Percentiles rank a stretch among this genome's conserved stretches.
These are phyloP conservation scores for Alligator sinensis DNA, from an alignment of 2,113 vertebrate species.

Conservation along the genomic window DNA sequence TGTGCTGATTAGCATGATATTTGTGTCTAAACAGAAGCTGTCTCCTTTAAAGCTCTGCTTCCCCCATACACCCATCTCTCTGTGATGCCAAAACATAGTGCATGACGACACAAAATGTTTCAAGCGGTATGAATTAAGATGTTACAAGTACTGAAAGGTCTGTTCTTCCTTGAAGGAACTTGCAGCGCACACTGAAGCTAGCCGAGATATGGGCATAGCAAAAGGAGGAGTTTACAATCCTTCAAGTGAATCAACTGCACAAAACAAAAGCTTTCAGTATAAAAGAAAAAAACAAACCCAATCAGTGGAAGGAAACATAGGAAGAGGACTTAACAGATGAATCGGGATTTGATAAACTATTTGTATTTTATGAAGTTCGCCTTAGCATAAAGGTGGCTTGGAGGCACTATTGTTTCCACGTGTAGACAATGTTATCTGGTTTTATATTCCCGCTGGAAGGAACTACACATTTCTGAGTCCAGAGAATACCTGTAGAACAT, in stretches of 20 bases:
- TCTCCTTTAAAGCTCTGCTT: constrained; percentile 80
- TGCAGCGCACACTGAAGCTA: not conserved
- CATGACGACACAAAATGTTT: constrained; percentile 41
- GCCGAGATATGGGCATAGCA: not conserved
- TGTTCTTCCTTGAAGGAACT: not conserved
- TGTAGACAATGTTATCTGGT: not conserved
- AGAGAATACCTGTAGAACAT: constrained; percentile 63
- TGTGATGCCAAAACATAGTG: constrained; percentile 68
- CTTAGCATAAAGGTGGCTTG: constrained; percentile 16
- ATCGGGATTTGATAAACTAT: constrained; percentile 65
- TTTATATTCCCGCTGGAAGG: constrained; percentile 21
- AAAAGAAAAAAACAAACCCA: not conserved
- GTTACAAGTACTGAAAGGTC: not conserved
- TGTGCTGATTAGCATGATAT: constrained; percentile 87
- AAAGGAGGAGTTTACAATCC: not conserved
- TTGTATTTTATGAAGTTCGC: constrained; percentile 60
- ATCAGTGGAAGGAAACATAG: constrained; percentile 11
- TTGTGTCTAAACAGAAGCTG: constrained; percentile 88
- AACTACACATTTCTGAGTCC: not conserved
- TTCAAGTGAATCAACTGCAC: not conserved
- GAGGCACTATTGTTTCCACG: constrained; percentile 40
- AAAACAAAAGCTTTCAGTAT: no score
- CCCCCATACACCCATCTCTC: constrained; percentile 79
- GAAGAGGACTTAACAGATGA: constrained; percentile 65
- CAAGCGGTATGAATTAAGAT: not conserved